Evolutionary conservation across 2,797 vertebrate genomes (phyloP).

Genomic region (Molossus alvarezi): DNA sequence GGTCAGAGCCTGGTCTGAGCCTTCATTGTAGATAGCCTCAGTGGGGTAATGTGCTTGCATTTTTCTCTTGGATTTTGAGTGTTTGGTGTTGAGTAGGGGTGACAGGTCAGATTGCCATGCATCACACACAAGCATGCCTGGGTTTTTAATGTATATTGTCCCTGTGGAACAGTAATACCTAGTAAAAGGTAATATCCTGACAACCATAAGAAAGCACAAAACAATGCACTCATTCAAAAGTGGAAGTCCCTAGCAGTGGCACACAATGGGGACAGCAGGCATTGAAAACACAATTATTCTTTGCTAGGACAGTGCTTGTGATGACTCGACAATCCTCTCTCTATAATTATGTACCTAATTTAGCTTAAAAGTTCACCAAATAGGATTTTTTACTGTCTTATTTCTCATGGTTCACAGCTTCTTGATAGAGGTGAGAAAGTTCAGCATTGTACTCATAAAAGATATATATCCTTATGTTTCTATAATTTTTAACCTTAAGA

Average conservation of each 20-base stretch:
- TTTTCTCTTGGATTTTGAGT: background rate
- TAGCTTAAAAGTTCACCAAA: constrained; percentile 17
- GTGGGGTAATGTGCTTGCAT: rapidly evolving
- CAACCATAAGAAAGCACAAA: background rate
- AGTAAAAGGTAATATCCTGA: background rate
- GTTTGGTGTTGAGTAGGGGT: background rate
- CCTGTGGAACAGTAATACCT: background rate
- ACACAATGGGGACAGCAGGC: background rate
- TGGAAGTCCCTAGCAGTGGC: background rate
- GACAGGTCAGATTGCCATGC: background rate
- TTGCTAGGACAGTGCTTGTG: background rate
- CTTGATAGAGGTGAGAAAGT: background rate
- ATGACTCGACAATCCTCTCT: background rate
- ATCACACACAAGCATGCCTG: background rate
- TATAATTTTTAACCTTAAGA: background rate
- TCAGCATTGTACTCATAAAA: background rate
- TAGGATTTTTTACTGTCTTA: background rate
- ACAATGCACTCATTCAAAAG: background rate
- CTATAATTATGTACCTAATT: background rate
- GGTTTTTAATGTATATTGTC: background rate
- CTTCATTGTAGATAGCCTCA: background rate
- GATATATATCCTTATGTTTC: background rate
- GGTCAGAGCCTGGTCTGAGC: too few species aligned
- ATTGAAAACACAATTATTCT: background rate
- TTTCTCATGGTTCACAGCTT: constrained; percentile 53